phyloP scores from a whole-genome alignment of 2,797 vertebrate species.

The Melanotaenia pygmaea region DNA sequence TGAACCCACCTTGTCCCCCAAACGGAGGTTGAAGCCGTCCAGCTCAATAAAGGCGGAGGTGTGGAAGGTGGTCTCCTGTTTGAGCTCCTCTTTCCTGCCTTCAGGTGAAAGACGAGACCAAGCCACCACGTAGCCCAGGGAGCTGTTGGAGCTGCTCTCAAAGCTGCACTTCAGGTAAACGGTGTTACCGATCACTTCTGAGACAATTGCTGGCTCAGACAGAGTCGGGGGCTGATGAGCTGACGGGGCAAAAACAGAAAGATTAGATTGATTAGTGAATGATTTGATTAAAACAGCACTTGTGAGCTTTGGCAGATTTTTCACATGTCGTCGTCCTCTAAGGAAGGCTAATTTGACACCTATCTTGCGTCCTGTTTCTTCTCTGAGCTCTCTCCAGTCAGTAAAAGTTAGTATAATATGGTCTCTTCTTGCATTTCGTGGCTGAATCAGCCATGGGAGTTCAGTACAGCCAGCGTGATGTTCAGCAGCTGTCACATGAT shows the following conservation, averaged over 20 bases:
- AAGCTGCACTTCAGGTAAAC: constrained; percentile 88
- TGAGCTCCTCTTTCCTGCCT: constrained; percentile 88
- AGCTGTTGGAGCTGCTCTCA: constrained; percentile 76
- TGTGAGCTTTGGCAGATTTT: too few species aligned
- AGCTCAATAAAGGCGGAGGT: constrained; percentile 86
- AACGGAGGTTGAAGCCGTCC: constrained; percentile 90
- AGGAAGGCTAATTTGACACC: too few species aligned
- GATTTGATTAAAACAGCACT: too few species aligned
- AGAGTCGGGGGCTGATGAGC: constrained; percentile 76
- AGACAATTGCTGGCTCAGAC: constrained; percentile 74
- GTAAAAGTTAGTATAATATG: too few species aligned
- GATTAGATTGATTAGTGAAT: neutral
- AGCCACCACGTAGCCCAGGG: constrained; percentile 84
- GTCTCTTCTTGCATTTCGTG: too few species aligned
- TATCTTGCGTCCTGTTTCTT: too few species aligned
- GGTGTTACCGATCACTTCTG: constrained; percentile 75
- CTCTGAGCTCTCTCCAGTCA: too few species aligned
- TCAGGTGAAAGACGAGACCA: constrained; percentile 89
- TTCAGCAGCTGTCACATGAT: too few species aligned
- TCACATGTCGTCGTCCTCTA: too few species aligned
- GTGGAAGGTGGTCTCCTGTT: constrained; percentile 86
- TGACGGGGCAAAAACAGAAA: constrained; percentile 21
- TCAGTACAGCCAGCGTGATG: too few species aligned
- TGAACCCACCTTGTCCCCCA: constrained; percentile 86
- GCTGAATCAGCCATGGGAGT: too few species aligned